phyloP scores from a whole-genome alignment of 1,140 invertebrate species.

The Coptotermes formosanus region DNA sequence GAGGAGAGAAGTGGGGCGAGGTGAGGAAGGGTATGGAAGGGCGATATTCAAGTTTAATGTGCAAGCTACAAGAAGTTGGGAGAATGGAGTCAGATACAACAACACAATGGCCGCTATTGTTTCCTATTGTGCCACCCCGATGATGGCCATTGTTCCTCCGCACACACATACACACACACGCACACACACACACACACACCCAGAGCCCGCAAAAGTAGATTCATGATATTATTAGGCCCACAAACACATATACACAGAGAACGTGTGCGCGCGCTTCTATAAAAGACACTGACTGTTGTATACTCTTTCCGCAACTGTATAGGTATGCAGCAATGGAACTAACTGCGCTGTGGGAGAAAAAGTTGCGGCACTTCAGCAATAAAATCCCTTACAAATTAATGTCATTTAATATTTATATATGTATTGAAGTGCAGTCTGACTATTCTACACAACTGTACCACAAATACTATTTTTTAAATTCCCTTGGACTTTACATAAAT shows the following conservation, averaged over 20 bases:
- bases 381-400: neutral
- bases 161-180: neutral
- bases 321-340: neutral
- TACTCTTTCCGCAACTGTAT: neutral
- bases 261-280: neutral
- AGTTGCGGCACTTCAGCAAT: neutral
- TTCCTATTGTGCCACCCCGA: conserved; percentile 25
- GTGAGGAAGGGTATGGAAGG: conserved; percentile 21
- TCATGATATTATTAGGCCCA: neutral
- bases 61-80: conserved; percentile 31
- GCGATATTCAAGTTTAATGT: conserved; percentile 34
- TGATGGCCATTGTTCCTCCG: conserved; percentile 18
- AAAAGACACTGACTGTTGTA: neutral
- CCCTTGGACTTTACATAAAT: too few relatives aligned
- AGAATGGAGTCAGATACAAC: conserved; percentile 34
- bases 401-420: neutral
- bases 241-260: neutral
- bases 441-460: too few relatives aligned
- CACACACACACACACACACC: conserved; percentile 7
- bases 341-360: neutral
- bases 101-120: conserved; percentile 29
- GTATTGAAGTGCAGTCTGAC: neutral
- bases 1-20: neutral
- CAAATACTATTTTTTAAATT: neutral
- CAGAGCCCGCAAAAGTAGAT: neutral